phyloP scores from a whole-genome alignment of 2,113 vertebrate genomes.

The Scomber japonicus region DNA sequence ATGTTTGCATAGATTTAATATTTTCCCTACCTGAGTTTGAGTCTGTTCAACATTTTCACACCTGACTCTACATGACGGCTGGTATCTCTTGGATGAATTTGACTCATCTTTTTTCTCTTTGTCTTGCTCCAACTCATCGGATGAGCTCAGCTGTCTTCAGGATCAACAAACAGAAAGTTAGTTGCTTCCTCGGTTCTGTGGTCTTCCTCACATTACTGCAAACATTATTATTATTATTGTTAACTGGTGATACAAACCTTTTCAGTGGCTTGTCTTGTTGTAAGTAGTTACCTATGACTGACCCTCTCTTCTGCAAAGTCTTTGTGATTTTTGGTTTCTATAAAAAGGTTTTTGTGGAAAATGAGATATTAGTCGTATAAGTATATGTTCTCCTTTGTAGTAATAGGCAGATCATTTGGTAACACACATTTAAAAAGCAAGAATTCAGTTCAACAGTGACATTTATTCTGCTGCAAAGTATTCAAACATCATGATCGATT shows the following conservation, averaged over 20 bases:
- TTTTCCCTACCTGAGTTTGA: slow-evolving; percentile 71
- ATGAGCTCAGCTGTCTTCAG: slow-evolving; percentile 72
- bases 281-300: slow-evolving; percentile 86
- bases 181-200: not conserved
- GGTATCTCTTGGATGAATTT: slow-evolving; percentile 57
- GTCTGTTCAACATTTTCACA: slow-evolving; percentile 66
- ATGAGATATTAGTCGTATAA: slow-evolving; percentile 44
- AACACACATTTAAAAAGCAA: slow-evolving; percentile 10
- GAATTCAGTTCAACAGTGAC: slow-evolving; percentile 11
- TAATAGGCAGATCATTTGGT: not conserved
- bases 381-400: not conserved
- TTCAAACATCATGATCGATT: slow-evolving; percentile 27
- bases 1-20: slow-evolving; percentile 13
- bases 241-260: slow-evolving; percentile 81
- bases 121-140: slow-evolving; percentile 60
- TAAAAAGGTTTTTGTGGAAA: slow-evolving; percentile 52
- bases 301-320: slow-evolving; percentile 85
- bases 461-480: slow-evolving; percentile 57
- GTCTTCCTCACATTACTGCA: not conserved
- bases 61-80: slow-evolving; percentile 49
- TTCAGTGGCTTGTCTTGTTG: slow-evolving; percentile 79
- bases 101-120: slow-evolving; percentile 54
- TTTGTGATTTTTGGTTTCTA: slow-evolving; percentile 82
- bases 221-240: not conserved
- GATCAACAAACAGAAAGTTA: slow-evolving; percentile 61